A percentile compares a stretch with the other conserved stretches of the same genome.
Conservation (phyloP, 2,113 vertebrate genomes). For the Rhinogobius similis region DNA sequence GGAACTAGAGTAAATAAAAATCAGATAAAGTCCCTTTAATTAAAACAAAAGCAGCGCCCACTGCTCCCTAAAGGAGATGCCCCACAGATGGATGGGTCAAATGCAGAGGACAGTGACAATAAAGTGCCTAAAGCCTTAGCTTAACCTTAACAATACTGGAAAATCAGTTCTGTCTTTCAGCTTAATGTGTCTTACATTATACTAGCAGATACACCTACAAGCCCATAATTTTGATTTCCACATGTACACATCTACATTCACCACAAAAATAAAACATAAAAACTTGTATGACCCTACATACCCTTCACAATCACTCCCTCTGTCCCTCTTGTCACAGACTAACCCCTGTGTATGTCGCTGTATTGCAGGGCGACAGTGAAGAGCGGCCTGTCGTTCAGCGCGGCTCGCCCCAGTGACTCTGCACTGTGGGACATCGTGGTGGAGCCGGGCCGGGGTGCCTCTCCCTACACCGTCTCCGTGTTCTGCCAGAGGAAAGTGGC, state of each 20-base stretch:
- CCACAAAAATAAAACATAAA: not conserved
- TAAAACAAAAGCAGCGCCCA: too few relatives aligned
- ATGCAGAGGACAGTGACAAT: too few relatives aligned
- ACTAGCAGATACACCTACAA: too few relatives aligned
- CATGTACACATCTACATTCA: not conserved
- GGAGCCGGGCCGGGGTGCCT: conserved; percentile 64
- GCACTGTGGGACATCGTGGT: conserved; percentile 83
- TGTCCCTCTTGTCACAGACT: conserved; percentile 4
- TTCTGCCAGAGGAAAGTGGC: conserved; percentile 81
- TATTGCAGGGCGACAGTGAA: conserved; percentile 83
- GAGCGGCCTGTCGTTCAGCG: conserved; percentile 80
- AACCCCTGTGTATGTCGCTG: conserved; percentile 18
- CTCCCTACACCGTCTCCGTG: conserved; percentile 77
- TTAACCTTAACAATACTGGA: too few relatives aligned
- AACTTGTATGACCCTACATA: not conserved
- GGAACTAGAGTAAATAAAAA: too few relatives aligned
- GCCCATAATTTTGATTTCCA: too few relatives aligned
- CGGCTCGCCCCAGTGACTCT: conserved; percentile 82
- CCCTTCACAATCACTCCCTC: not conserved
- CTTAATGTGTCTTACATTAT: too few relatives aligned
- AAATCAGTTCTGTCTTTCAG: too few relatives aligned
- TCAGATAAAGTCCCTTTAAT: too few relatives aligned
- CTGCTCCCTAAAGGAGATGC: too few relatives aligned
- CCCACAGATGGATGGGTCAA: too few relatives aligned
- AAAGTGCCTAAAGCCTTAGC: too few relatives aligned